These are phyloP conservation scores for Sebastes nivosus DNA, from an alignment of 2,797 vertebrate genomes.

Conservation along the genomic window DNA sequence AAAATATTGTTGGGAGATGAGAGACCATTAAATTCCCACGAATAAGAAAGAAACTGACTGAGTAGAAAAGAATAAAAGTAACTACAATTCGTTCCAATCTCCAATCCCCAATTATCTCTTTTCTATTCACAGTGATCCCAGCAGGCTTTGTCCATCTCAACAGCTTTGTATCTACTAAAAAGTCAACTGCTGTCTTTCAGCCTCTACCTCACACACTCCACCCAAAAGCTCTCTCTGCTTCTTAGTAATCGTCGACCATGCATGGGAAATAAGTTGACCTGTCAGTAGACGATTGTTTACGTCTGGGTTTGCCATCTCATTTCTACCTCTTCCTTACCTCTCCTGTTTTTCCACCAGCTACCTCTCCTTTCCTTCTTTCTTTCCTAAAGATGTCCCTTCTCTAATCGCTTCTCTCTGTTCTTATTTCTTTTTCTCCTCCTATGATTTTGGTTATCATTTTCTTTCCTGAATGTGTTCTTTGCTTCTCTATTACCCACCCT, in stretches of 20 bases:
- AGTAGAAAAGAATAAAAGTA: background rate
- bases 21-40: constrained; percentile 19
- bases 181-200: constrained; percentile 18
- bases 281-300: constrained; percentile 52
- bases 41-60: background rate
- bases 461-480: constrained; percentile 54
- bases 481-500: constrained; percentile 62
- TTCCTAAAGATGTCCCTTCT: constrained; percentile 14
- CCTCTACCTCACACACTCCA: background rate
- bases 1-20: background rate
- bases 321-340: background rate
- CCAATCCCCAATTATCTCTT: constrained; percentile 3
- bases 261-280: constrained; percentile 64
- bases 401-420: constrained; percentile 38
- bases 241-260: constrained; percentile 41
- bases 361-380: background rate
- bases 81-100: background rate
- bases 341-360: constrained; percentile 8
- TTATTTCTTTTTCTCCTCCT: constrained; percentile 52
- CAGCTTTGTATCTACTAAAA: constrained; percentile 35
- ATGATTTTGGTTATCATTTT: constrained; percentile 69
- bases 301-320: constrained; percentile 42
- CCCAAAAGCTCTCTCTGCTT: constrained; percentile 45
- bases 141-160: constrained; percentile 28
- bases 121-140: constrained; percentile 4